Percentiles rank a stretch among this genome's conserved stretches.
phyloP scores from a whole-genome alignment of 2,797 vertebrate species.

The Gymnothorax javanicus region DNA sequence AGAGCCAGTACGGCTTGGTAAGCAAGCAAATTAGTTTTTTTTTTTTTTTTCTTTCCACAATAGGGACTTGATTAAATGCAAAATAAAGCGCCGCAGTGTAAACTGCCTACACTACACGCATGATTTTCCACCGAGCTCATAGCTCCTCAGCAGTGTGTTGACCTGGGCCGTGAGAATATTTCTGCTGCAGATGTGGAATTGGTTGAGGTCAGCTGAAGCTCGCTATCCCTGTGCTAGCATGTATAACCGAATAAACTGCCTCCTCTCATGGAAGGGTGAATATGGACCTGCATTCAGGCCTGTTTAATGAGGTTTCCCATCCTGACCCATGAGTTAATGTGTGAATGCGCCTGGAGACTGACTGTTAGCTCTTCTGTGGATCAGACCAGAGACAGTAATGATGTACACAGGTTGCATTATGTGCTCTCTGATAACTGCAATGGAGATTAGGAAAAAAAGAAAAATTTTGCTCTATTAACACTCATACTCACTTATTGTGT shows the following conservation, averaged over 20 bases:
- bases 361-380: constrained; percentile 49
- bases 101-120: constrained; percentile 16
- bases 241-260: constrained; percentile 9
- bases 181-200: not conserved
- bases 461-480: constrained; percentile 26
- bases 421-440: constrained; percentile 66
- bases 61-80: constrained; percentile 35
- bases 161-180: constrained; percentile 8
- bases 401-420: constrained; percentile 68
- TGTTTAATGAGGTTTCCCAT: constrained; percentile 32
- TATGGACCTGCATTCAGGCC: constrained; percentile 16
- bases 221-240: not conserved
- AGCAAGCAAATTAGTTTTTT: not conserved
- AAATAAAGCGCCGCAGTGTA: constrained; percentile 31
- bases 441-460: constrained; percentile 15
- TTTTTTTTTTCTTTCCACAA: constrained; percentile 18
- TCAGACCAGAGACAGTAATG: constrained; percentile 20
- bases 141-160: not conserved
- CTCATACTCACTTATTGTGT: constrained; percentile 50
- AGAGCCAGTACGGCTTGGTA: too few relatives aligned
- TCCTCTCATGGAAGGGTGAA: not conserved
- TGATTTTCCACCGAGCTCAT: constrained; percentile 27
- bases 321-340: constrained; percentile 33
- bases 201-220: not conserved
- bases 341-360: constrained; percentile 17